Conservation (phyloP, 2,888 invertebrate species). For the Digitonthophagus gazella region DNA sequence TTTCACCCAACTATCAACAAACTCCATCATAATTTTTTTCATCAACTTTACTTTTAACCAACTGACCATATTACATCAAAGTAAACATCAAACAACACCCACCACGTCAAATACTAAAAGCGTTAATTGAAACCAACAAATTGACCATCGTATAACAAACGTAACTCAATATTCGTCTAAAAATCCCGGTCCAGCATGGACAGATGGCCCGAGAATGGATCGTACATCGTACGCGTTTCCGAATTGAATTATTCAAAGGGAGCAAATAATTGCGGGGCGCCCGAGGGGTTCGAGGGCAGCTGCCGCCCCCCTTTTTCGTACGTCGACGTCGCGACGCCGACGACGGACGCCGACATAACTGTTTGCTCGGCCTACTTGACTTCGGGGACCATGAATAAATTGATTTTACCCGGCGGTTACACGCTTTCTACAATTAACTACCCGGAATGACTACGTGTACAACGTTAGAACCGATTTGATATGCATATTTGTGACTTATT, state of each 20-base stretch:
- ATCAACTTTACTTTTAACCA: background rate
- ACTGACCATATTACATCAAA: background rate
- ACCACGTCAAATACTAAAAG: background rate
- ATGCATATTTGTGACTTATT: background rate
- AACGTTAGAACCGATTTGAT: background rate
- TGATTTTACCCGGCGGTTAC: conserved; percentile 34
- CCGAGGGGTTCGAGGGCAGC: conserved; percentile 31
- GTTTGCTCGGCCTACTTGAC: conserved; percentile 42
- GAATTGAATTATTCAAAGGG: conserved; percentile 55
- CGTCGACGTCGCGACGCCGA: conserved; percentile 38
- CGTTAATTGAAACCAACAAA: conserved; percentile 16
- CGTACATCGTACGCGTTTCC: conserved; percentile 43
- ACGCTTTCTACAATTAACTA: background rate
- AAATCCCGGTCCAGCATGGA: conserved; percentile 36
- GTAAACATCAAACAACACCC: conserved; percentile 10
- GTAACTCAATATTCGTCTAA: conserved; percentile 42
- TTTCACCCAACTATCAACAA: no score
- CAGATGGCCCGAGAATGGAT: conserved; percentile 52
- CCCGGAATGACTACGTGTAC: conserved; percentile 7
- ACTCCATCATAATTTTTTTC: background rate
- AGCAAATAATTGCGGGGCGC: conserved; percentile 50
- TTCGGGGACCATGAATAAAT: conserved; percentile 47
- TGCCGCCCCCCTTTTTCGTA: conserved; percentile 41
- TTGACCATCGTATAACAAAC: conserved; percentile 16
- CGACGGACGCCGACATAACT: conserved; percentile 3